Evolutionary conservation across 2,888 invertebrate species (phyloP).

Genomic region (Taenaris catops): DNA sequence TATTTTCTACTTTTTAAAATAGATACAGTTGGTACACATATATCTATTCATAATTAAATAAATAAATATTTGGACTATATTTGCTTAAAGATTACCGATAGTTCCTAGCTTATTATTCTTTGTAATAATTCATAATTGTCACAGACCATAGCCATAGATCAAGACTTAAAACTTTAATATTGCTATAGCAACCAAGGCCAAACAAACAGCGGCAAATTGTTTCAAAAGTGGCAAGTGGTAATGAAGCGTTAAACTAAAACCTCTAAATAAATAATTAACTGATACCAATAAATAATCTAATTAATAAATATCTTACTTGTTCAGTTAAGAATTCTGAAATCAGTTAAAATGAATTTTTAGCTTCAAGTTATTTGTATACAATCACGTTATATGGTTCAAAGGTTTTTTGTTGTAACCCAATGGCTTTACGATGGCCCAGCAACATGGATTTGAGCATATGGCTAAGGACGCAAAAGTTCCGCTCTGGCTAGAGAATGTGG

Average conservation of each 20-base stretch:
- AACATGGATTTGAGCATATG: constrained; percentile 48
- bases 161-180: background rate
- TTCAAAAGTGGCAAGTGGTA: constrained; percentile 69
- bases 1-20: too few species aligned
- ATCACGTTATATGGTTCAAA: constrained; percentile 18
- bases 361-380: constrained; percentile 13
- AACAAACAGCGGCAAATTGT: constrained; percentile 73
- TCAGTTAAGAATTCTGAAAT: background rate
- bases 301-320: too few species aligned
- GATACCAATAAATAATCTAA: background rate
- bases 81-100: too few species aligned
- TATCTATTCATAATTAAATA: too few species aligned
- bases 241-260: constrained; percentile 29
- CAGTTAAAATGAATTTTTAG: constrained; percentile 3
- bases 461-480: constrained; percentile 50
- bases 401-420: constrained; percentile 31
- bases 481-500: constrained; percentile 67
- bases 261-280: constrained; percentile 12
- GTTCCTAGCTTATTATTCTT: too few species aligned
- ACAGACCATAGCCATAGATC: too few species aligned
- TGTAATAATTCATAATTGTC: too few species aligned
- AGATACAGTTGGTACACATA: too few species aligned
- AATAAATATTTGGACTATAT: too few species aligned
- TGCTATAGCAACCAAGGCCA: constrained; percentile 68
- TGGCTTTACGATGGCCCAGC: constrained; percentile 65